A percentile compares a stretch with the other conserved stretches of the same genome.
Conservation (phyloP, 2,113 vertebrate species). For the Ciconia maguari region DNA sequence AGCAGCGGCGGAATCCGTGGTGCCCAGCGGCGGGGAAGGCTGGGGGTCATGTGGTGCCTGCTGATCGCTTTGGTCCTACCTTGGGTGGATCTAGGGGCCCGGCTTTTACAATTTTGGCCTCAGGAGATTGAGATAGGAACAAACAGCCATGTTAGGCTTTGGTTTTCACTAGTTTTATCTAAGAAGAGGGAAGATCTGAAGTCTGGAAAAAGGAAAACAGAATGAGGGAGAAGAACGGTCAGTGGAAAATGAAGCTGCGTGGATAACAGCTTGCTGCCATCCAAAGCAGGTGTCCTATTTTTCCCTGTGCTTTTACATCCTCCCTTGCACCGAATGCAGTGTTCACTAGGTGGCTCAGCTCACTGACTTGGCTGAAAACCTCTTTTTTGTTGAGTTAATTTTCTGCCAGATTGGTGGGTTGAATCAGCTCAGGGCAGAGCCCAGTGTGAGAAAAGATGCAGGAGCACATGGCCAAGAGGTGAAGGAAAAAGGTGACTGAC, state of each 20-base stretch:
- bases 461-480: background rate
- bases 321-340: background rate
- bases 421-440: background rate
- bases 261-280: background rate
- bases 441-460: background rate
- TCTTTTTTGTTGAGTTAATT: background rate
- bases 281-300: background rate
- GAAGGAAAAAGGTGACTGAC: background rate
- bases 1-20: background rate
- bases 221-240: background rate
- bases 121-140: background rate
- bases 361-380: background rate
- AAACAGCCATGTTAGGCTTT: background rate
- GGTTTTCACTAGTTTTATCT: background rate
- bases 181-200: background rate
- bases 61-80: background rate
- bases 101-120: background rate
- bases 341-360: background rate
- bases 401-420: background rate
- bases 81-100: background rate
- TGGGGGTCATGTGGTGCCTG: too few relatives aligned
- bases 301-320: background rate
- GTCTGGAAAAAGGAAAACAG: background rate
- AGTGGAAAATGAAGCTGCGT: background rate
- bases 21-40: background rate